Percentiles rank a stretch among this genome's conserved stretches.
Conservation (phyloP, 2,888 invertebrate species). For the Acanthosepion pharaonis region DNA sequence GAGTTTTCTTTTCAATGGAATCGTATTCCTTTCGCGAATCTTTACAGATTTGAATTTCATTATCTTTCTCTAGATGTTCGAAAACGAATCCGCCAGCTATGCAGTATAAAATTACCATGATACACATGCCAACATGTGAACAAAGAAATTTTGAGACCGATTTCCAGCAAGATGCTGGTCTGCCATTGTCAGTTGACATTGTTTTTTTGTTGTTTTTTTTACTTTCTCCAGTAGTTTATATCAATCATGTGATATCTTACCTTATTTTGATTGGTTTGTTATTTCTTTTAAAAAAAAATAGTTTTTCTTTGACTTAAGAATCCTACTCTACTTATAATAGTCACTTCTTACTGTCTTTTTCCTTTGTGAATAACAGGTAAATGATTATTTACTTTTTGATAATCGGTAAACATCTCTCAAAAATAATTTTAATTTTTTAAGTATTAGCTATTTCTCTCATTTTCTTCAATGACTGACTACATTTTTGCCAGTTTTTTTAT, state of each 20-base stretch:
- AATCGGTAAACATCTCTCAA: background rate
- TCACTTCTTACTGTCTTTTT: background rate
- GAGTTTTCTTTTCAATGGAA: slow-evolving; percentile 66
- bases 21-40: slow-evolving; percentile 68
- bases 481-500: no score
- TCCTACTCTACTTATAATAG: background rate
- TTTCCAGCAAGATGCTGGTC: slow-evolving; percentile 60
- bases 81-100: slow-evolving; percentile 75
- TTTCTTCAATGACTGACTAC: no score
- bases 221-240: background rate
- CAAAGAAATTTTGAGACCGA: slow-evolving; percentile 72
- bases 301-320: background rate
- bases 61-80: slow-evolving; percentile 73
- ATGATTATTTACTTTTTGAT: background rate
- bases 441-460: no score
- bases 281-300: background rate
- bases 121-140: slow-evolving; percentile 73
- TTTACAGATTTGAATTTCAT: slow-evolving; percentile 71
- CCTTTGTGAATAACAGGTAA: background rate
- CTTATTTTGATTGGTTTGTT: background rate
- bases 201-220: slow-evolving; percentile 50
- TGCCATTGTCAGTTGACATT: slow-evolving; percentile 52
- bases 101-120: slow-evolving; percentile 71
- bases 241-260: background rate
- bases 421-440: no score